These are phyloP conservation scores for Mya arenaria DNA, from an alignment of 1,140 invertebrate genomes.

Conservation along the genomic window DNA sequence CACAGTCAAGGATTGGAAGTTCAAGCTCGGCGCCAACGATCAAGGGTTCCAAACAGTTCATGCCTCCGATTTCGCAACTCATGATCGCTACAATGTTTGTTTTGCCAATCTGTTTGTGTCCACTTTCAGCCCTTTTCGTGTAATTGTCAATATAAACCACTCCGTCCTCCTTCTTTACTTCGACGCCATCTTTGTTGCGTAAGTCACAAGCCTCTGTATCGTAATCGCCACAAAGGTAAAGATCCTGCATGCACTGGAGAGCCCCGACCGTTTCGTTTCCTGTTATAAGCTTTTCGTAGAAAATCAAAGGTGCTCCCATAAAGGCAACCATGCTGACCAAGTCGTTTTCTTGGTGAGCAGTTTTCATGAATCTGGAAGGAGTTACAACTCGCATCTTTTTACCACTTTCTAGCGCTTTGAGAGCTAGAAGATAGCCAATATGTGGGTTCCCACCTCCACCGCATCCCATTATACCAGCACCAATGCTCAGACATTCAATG, in stretches of 20 bases:
- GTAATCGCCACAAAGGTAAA: slow-evolving; percentile 64
- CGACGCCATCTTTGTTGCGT: slow-evolving; percentile 47
- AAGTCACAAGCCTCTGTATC: slow-evolving; percentile 54
- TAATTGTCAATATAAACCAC: slow-evolving; percentile 71
- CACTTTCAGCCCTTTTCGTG: slow-evolving; percentile 16
- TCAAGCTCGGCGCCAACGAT: slow-evolving; percentile 68
- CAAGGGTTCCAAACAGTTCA: slow-evolving; percentile 76
- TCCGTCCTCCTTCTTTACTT: slow-evolving; percentile 59
- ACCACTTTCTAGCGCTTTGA: slow-evolving; percentile 56
- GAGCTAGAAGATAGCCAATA: slow-evolving; percentile 64
- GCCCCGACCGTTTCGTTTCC: slow-evolving; percentile 63
- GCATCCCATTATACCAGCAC: slow-evolving; percentile 75
- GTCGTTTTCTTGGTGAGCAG: slow-evolving; percentile 63
- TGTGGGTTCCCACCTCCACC: slow-evolving; percentile 76
- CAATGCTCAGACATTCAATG: slow-evolving; percentile 75
- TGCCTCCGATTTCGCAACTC: slow-evolving; percentile 75
- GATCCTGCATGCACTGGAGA: slow-evolving; percentile 66
- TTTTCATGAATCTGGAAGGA: slow-evolving; percentile 56
- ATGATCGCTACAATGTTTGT: slow-evolving; percentile 68
- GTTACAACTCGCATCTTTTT: slow-evolving; percentile 70
- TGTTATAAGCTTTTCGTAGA: slow-evolving; percentile 68
- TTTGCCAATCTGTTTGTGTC: background rate
- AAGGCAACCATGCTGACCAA: slow-evolving; percentile 61
- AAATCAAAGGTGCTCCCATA: slow-evolving; percentile 73
- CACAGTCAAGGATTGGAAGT: slow-evolving; percentile 74